Evolutionary conservation across 2,888 invertebrate species (phyloP), one percentile per base, ranked within the genome.

Genomic region (Acleris sparsana): DNA sequence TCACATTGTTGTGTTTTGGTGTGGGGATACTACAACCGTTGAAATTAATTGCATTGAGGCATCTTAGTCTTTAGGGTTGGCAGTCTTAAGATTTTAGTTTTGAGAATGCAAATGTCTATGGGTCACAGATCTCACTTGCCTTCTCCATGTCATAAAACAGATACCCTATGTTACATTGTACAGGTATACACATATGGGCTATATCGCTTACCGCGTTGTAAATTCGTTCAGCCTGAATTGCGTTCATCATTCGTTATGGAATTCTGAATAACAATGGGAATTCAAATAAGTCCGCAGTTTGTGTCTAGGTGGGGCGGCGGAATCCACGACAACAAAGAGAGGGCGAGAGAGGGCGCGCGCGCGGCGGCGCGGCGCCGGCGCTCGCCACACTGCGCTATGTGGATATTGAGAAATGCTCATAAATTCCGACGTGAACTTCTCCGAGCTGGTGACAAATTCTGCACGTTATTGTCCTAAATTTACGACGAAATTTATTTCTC

Each of bases 341-440:
- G 22, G 22, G 22, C 22, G 22, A 80, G 80, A 80, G 73, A 78
- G 69, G 70, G 71, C 61, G 71, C 72, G 56, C 72, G 56, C 65
- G 62, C 62, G 49, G 66, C 52, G 57, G 67, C 63, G 72, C 72
- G 70, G 68, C 69, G 72, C 67, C 75, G 70, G 70, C 70, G 72
- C 76, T 76, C 74, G 75, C 76, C 78, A 81, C 83, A 85, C 84
- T 83, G 77, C 77, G 80, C 82, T 83, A 84, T 84, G 55, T 59
- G 86, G 88, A 86, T 89, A 89, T 89, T 88, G 86, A 87, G 83
- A 87, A 85, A 88, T 83, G 80, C 83, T 87, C 83, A 80, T 80
- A 83, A 86, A 88, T 88, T 86, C 85, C 83, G 73, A 70, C 68
- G 73, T 71, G 70, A 81, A 83, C 79, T 79, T 76, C 72, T 71